A percentile compares a stretch with the other conserved stretches of the same genome.
These are phyloP conservation scores for Galendromus occidentalis DNA, from an alignment of 1,140 invertebrate species.

Conservation along the genomic window DNA sequence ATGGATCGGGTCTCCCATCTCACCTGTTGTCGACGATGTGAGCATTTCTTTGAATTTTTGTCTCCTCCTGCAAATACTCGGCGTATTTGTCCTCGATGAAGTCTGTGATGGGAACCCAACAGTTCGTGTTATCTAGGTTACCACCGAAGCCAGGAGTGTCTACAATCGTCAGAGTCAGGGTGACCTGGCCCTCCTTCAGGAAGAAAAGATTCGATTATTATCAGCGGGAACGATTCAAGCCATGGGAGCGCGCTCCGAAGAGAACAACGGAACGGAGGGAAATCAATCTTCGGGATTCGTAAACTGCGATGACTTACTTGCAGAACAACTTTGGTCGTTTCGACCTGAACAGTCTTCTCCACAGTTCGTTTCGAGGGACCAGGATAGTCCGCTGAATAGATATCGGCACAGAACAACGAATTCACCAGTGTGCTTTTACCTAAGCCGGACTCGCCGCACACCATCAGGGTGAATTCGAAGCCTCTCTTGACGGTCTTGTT, in stretches of 20 bases:
- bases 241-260: not conserved
- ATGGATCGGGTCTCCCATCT: conserved; percentile 49
- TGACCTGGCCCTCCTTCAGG: conserved; percentile 35
- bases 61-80: conserved; percentile 80
- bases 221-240: not conserved
- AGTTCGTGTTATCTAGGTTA: conserved; percentile 42
- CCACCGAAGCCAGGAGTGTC: conserved; percentile 50
- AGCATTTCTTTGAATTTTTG: conserved; percentile 53
- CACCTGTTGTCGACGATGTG: conserved; percentile 31
- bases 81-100: conserved; percentile 94
- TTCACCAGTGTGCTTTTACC: conserved; percentile 98
- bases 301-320: conserved; percentile 36
- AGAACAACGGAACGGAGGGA: not conserved
- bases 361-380: conserved; percentile 59
- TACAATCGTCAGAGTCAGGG: conserved; percentile 37
- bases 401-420: conserved; percentile 95
- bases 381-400: conserved; percentile 71
- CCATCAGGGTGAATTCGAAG: conserved; percentile 37
- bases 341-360: conserved; percentile 79
- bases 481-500: conserved; percentile 35
- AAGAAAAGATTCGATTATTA: not conserved
- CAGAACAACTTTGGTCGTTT: conserved; percentile 72
- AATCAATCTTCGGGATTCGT: not conserved
- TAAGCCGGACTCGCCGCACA: conserved; percentile 72
- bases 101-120: conserved; percentile 92